Evolutionary conservation across 2,797 vertebrate genomes (phyloP).

Genomic region (Microctenopoma stevenorrisi): DNA sequence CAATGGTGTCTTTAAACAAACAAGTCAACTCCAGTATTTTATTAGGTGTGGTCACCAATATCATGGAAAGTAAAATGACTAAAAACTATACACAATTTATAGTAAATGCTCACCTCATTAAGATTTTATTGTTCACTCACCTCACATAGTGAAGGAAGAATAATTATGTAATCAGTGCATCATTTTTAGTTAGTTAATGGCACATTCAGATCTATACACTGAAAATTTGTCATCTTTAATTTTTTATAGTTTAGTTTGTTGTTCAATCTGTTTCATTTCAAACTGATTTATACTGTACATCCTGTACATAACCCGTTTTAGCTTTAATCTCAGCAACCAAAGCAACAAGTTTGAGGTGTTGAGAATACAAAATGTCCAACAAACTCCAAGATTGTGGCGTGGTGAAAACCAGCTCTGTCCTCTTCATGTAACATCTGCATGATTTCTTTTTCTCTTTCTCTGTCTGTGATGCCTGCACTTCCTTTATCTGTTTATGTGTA

Average conservation of each 20-base stretch:
- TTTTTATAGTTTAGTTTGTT: background rate
- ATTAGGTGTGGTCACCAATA: background rate
- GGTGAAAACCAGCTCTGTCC: slow-evolving; percentile 10
- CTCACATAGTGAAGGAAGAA: background rate
- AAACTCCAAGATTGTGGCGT: background rate
- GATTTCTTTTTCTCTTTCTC: slow-evolving; percentile 35
- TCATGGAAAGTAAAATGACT: background rate
- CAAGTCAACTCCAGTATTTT: background rate
- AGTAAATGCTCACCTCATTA: background rate
- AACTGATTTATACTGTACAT: background rate
- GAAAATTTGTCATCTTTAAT: background rate
- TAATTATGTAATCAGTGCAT: background rate
- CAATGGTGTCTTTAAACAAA: slow-evolving; percentile 1
- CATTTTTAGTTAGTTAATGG: background rate
- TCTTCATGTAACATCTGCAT: slow-evolving; percentile 24
- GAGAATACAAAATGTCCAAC: slow-evolving; percentile 8
- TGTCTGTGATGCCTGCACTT: slow-evolving; percentile 26
- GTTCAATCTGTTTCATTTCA: background rate
- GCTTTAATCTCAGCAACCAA: background rate
- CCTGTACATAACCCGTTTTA: background rate
- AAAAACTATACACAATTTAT: background rate
- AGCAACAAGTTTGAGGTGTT: background rate
- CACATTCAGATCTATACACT: background rate
- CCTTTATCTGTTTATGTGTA: slow-evolving; percentile 27
- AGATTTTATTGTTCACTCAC: background rate